Percentiles rank a stretch among this genome's conserved stretches.
Evolutionary conservation across 2,888 invertebrate genomes (phyloP).

Genomic region (Orthosia incerta): DNA sequence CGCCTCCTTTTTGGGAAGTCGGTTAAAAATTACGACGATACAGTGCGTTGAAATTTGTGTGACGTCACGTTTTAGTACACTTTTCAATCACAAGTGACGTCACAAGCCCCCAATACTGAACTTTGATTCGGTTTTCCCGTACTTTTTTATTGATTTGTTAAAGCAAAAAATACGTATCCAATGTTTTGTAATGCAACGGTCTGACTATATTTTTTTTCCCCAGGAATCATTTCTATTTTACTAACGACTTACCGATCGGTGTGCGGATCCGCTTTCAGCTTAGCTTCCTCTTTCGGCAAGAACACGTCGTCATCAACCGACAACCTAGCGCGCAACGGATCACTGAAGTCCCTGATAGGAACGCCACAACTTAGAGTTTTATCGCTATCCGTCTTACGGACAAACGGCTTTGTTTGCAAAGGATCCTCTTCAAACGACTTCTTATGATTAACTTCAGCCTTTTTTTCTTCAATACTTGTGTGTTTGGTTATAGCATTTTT

Average conservation of each 20-base stretch:
- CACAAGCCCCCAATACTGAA: too few relatives aligned
- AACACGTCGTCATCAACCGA: constrained; percentile 87
- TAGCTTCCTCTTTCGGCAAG: constrained; percentile 83
- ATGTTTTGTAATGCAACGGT: too few relatives aligned
- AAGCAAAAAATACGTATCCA: too few relatives aligned
- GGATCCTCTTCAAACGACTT: constrained; percentile 71
- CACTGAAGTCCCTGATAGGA: constrained; percentile 94
- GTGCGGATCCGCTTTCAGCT: constrained; percentile 83
- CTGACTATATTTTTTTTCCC: too few relatives aligned
- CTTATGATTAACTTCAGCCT: constrained; percentile 41
- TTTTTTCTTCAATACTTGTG: constrained; percentile 48
- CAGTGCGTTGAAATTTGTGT: too few relatives aligned
- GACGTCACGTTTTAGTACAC: too few relatives aligned
- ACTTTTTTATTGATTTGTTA: too few relatives aligned
- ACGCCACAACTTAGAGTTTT: constrained; percentile 87
- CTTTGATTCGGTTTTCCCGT: too few relatives aligned
- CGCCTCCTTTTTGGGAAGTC: too few relatives aligned
- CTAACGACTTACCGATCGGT: constrained; percentile 80
- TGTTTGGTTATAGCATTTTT: constrained; percentile 25
- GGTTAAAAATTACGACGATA: too few relatives aligned
- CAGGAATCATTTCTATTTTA: too few relatives aligned
- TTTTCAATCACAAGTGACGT: too few relatives aligned
- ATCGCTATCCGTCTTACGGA: constrained; percentile 82
- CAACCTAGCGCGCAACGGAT: constrained; percentile 93
- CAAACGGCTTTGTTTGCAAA: constrained; percentile 73